A percentile compares a stretch with the other conserved stretches of the same genome.
These are phyloP conservation scores for Erebia aethiops DNA, from an alignment of 2,888 invertebrate species.

Conservation along the genomic window DNA sequence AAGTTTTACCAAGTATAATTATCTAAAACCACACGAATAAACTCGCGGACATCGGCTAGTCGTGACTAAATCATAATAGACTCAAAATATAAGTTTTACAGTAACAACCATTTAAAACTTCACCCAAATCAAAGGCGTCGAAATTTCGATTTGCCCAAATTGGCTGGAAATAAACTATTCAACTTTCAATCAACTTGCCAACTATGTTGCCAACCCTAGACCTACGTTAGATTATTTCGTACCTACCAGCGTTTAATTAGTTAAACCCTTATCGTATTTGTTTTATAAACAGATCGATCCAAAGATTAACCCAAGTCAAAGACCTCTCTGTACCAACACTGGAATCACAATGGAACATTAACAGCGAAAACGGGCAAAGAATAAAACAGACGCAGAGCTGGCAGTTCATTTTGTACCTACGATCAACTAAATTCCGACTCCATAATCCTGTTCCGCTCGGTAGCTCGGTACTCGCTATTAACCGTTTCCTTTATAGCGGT, in stretches of 20 bases:
- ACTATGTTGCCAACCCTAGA: conserved; percentile 6
- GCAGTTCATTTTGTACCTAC: conserved; percentile 52
- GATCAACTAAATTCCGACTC: conserved; percentile 48
- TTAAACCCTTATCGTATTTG: conserved; percentile 15
- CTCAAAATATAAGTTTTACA: too few relatives aligned
- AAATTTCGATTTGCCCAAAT: conserved; percentile 1
- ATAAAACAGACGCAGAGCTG: conserved; percentile 50
- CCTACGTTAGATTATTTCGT: conserved; percentile 14
- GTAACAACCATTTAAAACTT: too few relatives aligned
- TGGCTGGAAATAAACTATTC: not conserved
- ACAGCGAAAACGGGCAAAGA: conserved; percentile 59
- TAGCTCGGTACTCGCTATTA: conserved; percentile 59
- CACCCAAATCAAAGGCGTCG: not conserved
- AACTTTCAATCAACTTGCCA: not conserved
- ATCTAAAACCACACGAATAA: too few relatives aligned
- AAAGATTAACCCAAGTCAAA: conserved; percentile 32
- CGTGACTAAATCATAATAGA: too few relatives aligned
- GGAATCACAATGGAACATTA: conserved; percentile 59
- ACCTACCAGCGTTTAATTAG: conserved; percentile 20
- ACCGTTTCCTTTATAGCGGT: conserved; percentile 70
- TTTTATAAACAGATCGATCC: conserved; percentile 27
- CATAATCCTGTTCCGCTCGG: conserved; percentile 53
- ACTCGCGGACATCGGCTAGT: too few relatives aligned
- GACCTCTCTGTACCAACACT: conserved; percentile 23
- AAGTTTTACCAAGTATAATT: too few relatives aligned